Percentiles rank a stretch among this genome's conserved stretches.
Conservation (phyloP, 2,113 vertebrate genomes). For the Etheostoma spectabile region DNA sequence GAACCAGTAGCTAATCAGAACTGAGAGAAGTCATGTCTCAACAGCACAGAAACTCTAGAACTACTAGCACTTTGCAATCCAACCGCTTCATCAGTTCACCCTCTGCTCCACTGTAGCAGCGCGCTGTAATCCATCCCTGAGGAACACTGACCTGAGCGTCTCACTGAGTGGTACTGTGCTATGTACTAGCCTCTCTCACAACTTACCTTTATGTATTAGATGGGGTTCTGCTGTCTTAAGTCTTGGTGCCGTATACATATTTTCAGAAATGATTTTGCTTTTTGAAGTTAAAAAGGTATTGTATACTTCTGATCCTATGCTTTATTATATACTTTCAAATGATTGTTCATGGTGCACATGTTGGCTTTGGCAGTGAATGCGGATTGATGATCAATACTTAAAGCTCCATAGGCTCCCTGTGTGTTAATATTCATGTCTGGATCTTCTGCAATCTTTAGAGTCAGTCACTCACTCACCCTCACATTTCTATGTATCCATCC, state of each 20-base stretch:
- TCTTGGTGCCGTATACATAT: not conserved
- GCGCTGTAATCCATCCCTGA: constrained; percentile 43
- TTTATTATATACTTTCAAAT: constrained; percentile 26
- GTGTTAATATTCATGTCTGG: constrained; percentile 71
- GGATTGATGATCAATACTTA: constrained; percentile 75
- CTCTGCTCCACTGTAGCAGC: constrained; percentile 1
- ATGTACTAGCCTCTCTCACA: not conserved
- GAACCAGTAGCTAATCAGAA: constrained; percentile 35
- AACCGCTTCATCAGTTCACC: not conserved
- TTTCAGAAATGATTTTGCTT: constrained; percentile 37
- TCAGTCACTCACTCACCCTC: not conserved
- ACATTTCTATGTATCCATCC: constrained; percentile 18
- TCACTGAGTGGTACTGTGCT: not conserved
- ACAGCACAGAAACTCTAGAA: not conserved
- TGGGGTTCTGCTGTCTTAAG: constrained; percentile 7
- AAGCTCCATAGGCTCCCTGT: constrained; percentile 62
- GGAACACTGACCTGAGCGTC: constrained; percentile 12
- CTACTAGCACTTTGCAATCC: constrained; percentile 11
- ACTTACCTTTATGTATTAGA: constrained; percentile 25
- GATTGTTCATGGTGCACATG: constrained; percentile 48
- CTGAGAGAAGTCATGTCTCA: not conserved
- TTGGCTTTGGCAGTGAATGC: constrained; percentile 46
- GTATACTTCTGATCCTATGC: not conserved
- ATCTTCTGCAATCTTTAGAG: constrained; percentile 44
- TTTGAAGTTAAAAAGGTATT: constrained; percentile 1